phyloP scores from a whole-genome alignment of 1,140 invertebrate species.

The Heterodera carotae region DNA sequence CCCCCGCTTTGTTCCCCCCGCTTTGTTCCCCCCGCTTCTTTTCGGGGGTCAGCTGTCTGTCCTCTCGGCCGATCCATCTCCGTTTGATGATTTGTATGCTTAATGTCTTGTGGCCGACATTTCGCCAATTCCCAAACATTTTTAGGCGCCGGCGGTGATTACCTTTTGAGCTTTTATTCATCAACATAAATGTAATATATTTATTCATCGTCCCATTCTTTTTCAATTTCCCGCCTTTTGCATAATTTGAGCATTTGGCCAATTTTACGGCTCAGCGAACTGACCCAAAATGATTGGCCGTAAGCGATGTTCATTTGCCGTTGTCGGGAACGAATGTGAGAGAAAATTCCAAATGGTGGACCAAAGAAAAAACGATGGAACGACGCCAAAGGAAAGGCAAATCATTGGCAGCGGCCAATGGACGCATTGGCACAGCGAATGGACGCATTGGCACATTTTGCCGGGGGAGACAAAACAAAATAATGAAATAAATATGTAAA shows the following conservation, averaged over 20 bases:
- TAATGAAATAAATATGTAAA: no score
- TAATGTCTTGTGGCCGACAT: background rate
- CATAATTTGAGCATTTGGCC: background rate
- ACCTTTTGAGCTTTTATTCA: no score
- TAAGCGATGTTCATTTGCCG: conserved; percentile 6
- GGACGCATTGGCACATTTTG: no score
- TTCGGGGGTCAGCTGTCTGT: background rate
- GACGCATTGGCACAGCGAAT: background rate
- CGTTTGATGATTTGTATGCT: background rate
- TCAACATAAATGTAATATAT: background rate
- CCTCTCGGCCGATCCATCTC: background rate
- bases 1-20: no score
- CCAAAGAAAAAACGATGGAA: background rate
- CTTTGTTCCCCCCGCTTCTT: background rate
- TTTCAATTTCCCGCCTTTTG: background rate
- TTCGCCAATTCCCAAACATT: conserved; percentile 1
- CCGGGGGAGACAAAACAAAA: background rate
- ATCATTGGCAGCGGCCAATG: background rate
- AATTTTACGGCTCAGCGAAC: background rate
- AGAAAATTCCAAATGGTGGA: background rate
- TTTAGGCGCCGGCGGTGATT: background rate
- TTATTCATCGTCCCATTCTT: background rate
- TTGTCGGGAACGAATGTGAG: background rate
- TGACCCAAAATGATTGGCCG: conserved; percentile 28
- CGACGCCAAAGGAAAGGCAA: background rate